A percentile compares a stretch with the other conserved stretches of the same genome.
phyloP scores from a whole-genome alignment of 2,113 vertebrate species.

The Macaca nemestrina region DNA sequence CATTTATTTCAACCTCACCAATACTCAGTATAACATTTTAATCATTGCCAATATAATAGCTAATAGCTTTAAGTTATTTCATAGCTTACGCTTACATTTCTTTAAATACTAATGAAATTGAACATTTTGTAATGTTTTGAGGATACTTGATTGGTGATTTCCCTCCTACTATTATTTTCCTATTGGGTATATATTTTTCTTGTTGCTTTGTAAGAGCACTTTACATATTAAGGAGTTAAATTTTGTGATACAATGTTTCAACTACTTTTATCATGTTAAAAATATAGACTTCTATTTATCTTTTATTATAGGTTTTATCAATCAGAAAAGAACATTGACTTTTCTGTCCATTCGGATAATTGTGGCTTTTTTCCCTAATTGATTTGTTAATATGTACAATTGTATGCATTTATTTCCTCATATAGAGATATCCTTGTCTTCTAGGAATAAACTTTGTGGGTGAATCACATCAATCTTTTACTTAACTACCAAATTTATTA shows the following conservation, averaged over 20 bases:
- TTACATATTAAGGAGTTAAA: constrained; percentile 9
- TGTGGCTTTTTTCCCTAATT: neutral
- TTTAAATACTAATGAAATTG: neutral
- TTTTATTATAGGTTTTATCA: constrained; percentile 33
- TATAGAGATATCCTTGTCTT: constrained; percentile 29
- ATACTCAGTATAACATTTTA: neutral
- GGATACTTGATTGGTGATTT: neutral
- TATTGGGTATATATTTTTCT: neutral
- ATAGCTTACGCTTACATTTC: neutral
- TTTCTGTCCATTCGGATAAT: neutral
- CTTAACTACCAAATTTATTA: constrained; percentile 25
- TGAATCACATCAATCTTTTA: constrained; percentile 1
- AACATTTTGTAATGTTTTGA: neutral
- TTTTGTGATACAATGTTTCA: constrained; percentile 21
- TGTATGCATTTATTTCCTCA: constrained; percentile 23
- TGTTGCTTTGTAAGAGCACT: constrained; percentile 38
- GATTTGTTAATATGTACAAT: neutral
- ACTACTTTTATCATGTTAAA: neutral
- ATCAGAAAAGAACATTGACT: constrained; percentile 9
- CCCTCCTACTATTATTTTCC: constrained; percentile 6
- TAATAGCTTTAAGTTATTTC: constrained; percentile 2
- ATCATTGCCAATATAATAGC: neutral
- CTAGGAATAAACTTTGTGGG: constrained; percentile 41
- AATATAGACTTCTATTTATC: constrained; percentile 7
- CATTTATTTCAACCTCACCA: neutral